Evolutionary conservation across 2,797 vertebrate species (phyloP), one percentile per base, ranked within the genome.

Genomic region (Anguilla marmorata): DNA sequence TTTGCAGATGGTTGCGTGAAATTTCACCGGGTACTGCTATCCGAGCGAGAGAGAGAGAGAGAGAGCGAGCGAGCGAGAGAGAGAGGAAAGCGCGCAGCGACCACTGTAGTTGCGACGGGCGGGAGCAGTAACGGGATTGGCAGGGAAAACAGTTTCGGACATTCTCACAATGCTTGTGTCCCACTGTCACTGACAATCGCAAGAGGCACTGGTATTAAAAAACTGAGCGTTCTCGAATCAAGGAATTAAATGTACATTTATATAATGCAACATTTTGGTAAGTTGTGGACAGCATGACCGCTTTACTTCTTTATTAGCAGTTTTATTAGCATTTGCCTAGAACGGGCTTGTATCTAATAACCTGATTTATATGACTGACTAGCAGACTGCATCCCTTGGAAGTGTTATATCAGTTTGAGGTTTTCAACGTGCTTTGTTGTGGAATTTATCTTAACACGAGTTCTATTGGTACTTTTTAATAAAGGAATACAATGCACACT

Each of bases 1-100:
- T 88, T 89, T 89, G 89, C 85, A 19, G 74, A 76, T 87, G 86
- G 89, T 89, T 88, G 87, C 69, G 91, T 50, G 86, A 86, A 87
- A 27, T 87, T 27, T 58, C 86, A 50, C 60, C 41, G 87, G 84
- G 83, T 82, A 48, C 80, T n/a, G 79, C 66, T 84, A 84, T 63
- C 84, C 21, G 60, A 79, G 76, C 87, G 72, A 82, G 83, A 74
- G 89, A 45, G 72, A 30, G 69, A 84, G 79, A 24, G 56, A 88
- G 91, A 88, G 90, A 90, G 93, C 11, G 56, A 56, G 85, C 56
- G 60, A 86, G 89, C 41, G 87, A 69, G 52, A 63, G 88, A 41
- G 84, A 87, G 85, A 86, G 56, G 88, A 72, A 79, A 87, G 84
- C 56, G 37, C 54, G 50, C 24, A 74, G 48, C 87, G 87, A 37